Evolutionary conservation across 2,113 vertebrate species (phyloP), one percentile per base, ranked within the genome.

Genomic region (Urocolius indicus): DNA sequence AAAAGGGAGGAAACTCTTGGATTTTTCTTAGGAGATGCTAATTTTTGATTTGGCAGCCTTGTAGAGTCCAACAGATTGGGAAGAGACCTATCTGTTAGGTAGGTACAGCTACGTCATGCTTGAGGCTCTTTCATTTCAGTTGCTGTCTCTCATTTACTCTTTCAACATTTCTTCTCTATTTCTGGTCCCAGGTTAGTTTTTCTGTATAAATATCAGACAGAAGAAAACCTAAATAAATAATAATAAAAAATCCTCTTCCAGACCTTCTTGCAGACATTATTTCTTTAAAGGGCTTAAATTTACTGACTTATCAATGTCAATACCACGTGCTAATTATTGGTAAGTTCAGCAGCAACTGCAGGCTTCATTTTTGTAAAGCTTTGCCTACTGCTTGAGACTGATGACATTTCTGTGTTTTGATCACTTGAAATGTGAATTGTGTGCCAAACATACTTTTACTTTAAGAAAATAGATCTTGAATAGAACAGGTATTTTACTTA

Each of bases 41-140:
- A 30, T 13, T 87, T 90, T 85, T 93, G 59, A 43, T 71, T 73
- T 95, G 87, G 51, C 46, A 93, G n/a, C 48, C 45, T 79, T 83
- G 58, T 36, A 48, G 67, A 36, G 27, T 80, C 32, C 51, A 83
- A 5, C 63, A 79, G 63, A 52, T 66, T 66, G 78, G 51, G 81
- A 61, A 82, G n/a, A 75, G 73, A 45, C 36, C 41, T 87, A 17
- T 82, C 41, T 87, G 19, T 82, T 89, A 19, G 52, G 20, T n/a
- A 76, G 57, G 62, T 63, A 36, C 36, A 68, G 61, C 78, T 88
- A 84, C 19, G 30, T 80, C 83, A 32, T 41, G 63, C 82, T 93
- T 62, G 46, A 67, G 84, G 84, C 55, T 57, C 24, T 83, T 85
- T 66, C 29, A n/a, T 84, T 88, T 78, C 54, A 21, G 11, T 83